Evolutionary conservation across 2,888 invertebrate genomes (phyloP), one percentile per base, ranked within the genome.

Genomic region (Platycheirus rosarum): DNA sequence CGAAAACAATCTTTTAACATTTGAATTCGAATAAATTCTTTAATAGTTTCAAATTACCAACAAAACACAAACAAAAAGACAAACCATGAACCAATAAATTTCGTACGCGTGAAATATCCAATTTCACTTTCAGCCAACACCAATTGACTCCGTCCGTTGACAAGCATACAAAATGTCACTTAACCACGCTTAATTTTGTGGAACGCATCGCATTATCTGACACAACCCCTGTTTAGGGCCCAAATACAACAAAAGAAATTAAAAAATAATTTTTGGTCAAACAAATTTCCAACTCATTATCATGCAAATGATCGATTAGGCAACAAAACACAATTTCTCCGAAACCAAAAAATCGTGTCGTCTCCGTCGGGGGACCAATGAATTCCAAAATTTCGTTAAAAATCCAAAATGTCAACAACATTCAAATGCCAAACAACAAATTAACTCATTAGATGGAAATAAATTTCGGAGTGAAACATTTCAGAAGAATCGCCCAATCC

Each of bases 401-500:
- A 40, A 68, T 20, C 65, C 65, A 57, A 65, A 29, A 16, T 49
- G 16, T 37, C 70, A 82, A 82, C 71, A 82, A 48, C 65, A 57
- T 71, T 71, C n/a, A 32, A 68, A 53, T 71, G 77, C 77, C 76
- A 82, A 82, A 82, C 77, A 82, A 82, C 82, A 82, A 82, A 82
- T 82, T 82, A 82, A 77, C 82, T 82, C 82, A 82, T 82, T 77
- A 82, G 77, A 48, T 18, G 37, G 29, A 68, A 48, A 82, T 71
- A 77, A 77, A 82, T 82, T 82, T 82, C 35, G 62, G 29, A 82
- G 62, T 48, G 42, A 77, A 79, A 65, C 51, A 66, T 60, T 57
- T 71, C 23, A 49, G 32, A 49, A n/a, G 40, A 63, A 57, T 40
- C 57, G 4, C 16, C 57, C 57, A 42, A 46, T 51, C 48, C 60